phyloP scores from a whole-genome alignment of 1,140 invertebrate species.

The Psix sp. region DNA sequence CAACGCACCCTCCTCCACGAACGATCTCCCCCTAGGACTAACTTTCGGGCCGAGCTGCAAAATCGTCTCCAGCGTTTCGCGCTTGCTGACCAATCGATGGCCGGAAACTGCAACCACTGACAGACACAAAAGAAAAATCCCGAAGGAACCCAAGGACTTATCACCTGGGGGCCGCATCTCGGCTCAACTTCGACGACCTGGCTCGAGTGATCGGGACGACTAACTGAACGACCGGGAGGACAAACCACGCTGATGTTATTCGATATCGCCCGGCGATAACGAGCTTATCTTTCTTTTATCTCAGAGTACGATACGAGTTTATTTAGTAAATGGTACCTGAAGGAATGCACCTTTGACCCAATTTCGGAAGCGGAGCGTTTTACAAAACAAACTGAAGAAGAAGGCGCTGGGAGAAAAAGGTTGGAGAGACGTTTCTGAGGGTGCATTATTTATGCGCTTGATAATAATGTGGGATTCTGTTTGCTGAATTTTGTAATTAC shows the following conservation, averaged over 20 bases:
- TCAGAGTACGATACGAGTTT: conserved; percentile 34
- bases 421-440: too few species aligned
- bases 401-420: too few species aligned
- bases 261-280: conserved; percentile 41
- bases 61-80: conserved; percentile 4
- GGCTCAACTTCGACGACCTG: conserved; percentile 3
- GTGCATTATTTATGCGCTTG: too few species aligned
- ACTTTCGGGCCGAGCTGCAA: conserved; percentile 4
- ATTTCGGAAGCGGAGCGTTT: conserved; percentile 10
- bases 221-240: conserved; percentile 32
- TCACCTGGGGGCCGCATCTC: not conserved
- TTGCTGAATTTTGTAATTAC: too few species aligned
- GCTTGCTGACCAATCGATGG: conserved; percentile 9
- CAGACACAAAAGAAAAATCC: not conserved
- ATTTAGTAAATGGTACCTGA: conserved; percentile 37
- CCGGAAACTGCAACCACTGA: not conserved
- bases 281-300: conserved; percentile 47
- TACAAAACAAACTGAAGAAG: too few species aligned
- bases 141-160: too few species aligned
- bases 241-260: conserved; percentile 29
- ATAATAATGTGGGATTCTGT: too few species aligned
- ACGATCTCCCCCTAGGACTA: conserved; percentile 8
- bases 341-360: conserved; percentile 45
- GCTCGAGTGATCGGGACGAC: conserved; percentile 11
- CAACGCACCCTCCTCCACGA: not conserved